Base-by-base conservation (phyloP, 2,113 vertebrate genomes). In the Sinocyclocheilus maitianheensis region DNA sequence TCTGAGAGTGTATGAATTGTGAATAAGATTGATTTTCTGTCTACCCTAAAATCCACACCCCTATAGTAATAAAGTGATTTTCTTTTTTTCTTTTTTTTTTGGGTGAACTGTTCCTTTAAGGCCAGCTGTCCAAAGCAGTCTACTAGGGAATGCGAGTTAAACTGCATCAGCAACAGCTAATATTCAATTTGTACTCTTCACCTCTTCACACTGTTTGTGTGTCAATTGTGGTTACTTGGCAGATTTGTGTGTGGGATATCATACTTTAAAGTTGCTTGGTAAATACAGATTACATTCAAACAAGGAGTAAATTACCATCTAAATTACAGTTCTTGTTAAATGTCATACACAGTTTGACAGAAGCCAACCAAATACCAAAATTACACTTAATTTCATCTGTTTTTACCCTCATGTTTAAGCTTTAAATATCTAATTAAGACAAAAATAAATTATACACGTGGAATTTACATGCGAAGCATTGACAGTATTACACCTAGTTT, bases 221-320 rank as follows among this genome's bases (percentile, higher is more conserved):
- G 53, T 60, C 4, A 43, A 12, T 60, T 79, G 55, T 40, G 24
- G 51, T n/a, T 37, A n/a, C 11, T 80, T 18, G 40, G 9, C 60
- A 65, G 37, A 48, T 48, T 81, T 65, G 37, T 65, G 14, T 81
- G 40, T 48, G 37, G 24, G 63, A 81, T 65, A 30, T 30, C 30
- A 30, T 30, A 24, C 26, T 67, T 30, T 24, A 48, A 20, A 8
- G 40, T 81, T 65, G 60, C 60, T 81, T 24, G 20, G 53, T 60
- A 79, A 60, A 79, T 58, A 79, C 2, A 78, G 76, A 78, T 34
- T 58, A 58, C 7, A 77, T 77, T 77, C 9, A 60, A 37, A 79
- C 11, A 13, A 22, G 9, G 9, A 77, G 9, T 34, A 77, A 55
- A 55, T 77, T 34, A 55, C 1, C 26, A 78, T 34, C 24, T 26